Evolutionary conservation across 2,113 vertebrate species (phyloP), one percentile per base, ranked within the genome.

Genomic region (Lepus timidus): DNA sequence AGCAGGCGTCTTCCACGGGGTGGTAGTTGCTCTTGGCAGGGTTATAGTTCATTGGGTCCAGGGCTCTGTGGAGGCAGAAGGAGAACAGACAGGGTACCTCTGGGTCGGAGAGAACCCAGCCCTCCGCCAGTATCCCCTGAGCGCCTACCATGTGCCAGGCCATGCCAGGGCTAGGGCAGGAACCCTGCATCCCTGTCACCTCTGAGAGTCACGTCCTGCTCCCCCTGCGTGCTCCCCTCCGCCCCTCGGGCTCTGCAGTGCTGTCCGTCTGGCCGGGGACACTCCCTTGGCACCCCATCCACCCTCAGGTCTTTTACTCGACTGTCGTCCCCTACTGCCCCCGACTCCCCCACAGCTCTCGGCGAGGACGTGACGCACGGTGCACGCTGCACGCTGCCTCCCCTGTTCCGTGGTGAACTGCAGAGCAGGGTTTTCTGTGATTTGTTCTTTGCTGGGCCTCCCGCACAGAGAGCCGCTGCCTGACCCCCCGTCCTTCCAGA

Each of bases 1-100:
- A 99, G 97, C 99, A 99, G 91, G 99, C 99, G 2, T 99, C 98
- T 1, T 98, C 97, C 0, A 99, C 25, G 0, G 99, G 99, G 79
- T 99, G 99, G 86, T 99, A 99, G 89, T 91, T 95, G 2, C 95
- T 94, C 94, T 98, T 98, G 33, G 98, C 98, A 0, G 99, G 99
- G 90, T 99, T 93, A 80, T 99, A 99, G 65, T 98, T 97, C 9
- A 96, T 55, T 27, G 97, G 98, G 0, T 98, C 97, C 58, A 55
- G 93, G 1, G 82, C 20, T 29, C 98, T 98, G 73, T 10, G 8
- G 97, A 97, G 98, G 96, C 58, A 91, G 87, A 91, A 44, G 33
- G 55, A 88, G 31, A 67, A 9, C 3, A 39, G 16, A 51, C 1
- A 2, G 22, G 55, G 4, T 14, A 16, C 0, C n/a, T 55, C 33